Evolutionary conservation across 1,140 invertebrate genomes (phyloP), one percentile per base, ranked within the genome.

Genomic region (Nephila pilipes): DNA sequence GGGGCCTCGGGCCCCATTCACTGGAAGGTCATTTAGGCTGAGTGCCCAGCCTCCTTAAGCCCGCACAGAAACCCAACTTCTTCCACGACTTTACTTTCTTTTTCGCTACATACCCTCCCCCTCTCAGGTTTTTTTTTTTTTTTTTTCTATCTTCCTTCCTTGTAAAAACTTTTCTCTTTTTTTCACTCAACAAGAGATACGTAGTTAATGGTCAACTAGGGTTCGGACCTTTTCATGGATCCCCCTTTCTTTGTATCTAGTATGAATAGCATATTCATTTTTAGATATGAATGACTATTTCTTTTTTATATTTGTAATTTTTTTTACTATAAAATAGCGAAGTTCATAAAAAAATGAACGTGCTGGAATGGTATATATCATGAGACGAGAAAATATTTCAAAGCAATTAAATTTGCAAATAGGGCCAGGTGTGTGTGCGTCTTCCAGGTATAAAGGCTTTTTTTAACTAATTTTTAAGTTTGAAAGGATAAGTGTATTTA

Each of bases 11-110:
- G 81, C 81, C 80, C 90, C 55, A 85, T 83, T 85, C 81, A 60
- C 75, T 29, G 90, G 46, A 60, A 92, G 90, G 90, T 92, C 90
- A 92, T 92, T 92, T 92, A 92, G 90, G 57, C 81, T 92, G 90
- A 92, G 90, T 92, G 90, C 90, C 90, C 75, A 20, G 79, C 89
- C 90, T 69, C 46, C 58, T 85, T 46, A 85, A 81, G 85, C 58
- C 85, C 85, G 60, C 85, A 88, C 36, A 38, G 63, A 88, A 88
- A 69, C 65, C 58, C 58, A 58, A 88, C 25, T 69, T 65, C 63
- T 25, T 88, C 80, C 80, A 81, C 46, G 80, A 55, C 38, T 55
- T 55, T 54, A 55, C 69, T 75, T 75, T 29, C 29, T 75, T 65
- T 65, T 65, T 25, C 63, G n/a, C 58, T 65, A 6, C 58, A 5